These are phyloP conservation scores for Mus spicilegus DNA, from an alignment of 2,113 vertebrate species.

Conservation along the genomic window DNA sequence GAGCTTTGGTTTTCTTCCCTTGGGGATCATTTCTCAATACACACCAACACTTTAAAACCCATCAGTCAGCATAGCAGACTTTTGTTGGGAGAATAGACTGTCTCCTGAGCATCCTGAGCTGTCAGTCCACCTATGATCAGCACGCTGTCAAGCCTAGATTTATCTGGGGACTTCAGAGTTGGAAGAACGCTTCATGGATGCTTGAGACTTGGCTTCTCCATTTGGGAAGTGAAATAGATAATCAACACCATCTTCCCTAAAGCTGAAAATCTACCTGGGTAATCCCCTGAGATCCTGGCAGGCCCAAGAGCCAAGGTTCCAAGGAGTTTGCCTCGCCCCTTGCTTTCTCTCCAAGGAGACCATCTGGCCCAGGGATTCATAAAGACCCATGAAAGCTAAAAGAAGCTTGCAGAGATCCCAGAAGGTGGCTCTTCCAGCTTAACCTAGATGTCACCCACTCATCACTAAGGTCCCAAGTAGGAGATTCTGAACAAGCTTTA, in stretches of 20 bases:
- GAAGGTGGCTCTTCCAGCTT: not conserved
- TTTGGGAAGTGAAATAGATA: constrained; percentile 15
- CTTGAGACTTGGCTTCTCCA: not conserved
- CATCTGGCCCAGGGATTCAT: not conserved
- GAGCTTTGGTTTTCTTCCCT: not conserved
- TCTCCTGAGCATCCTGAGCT: not conserved
- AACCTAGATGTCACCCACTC: not conserved
- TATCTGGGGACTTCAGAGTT: not conserved
- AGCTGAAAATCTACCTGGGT: not conserved
- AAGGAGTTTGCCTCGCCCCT: not conserved
- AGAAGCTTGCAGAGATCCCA: not conserved
- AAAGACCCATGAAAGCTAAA: not conserved
- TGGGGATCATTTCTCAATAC: not conserved
- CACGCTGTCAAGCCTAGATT: not conserved
- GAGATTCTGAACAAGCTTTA: not conserved
- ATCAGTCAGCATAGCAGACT: not conserved
- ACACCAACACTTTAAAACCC: not conserved
- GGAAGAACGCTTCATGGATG: not conserved
- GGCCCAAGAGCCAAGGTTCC: not conserved
- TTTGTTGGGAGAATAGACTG: not conserved
- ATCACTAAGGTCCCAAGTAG: not conserved
- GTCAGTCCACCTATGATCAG: not conserved
- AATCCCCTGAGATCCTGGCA: not conserved
- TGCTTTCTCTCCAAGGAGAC: not conserved
- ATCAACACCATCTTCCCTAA: not conserved